Evolutionary conservation across 64 coral and sea anemone genomes (phyloP).

Genomic region (Cladopsammia gracilis): DNA sequence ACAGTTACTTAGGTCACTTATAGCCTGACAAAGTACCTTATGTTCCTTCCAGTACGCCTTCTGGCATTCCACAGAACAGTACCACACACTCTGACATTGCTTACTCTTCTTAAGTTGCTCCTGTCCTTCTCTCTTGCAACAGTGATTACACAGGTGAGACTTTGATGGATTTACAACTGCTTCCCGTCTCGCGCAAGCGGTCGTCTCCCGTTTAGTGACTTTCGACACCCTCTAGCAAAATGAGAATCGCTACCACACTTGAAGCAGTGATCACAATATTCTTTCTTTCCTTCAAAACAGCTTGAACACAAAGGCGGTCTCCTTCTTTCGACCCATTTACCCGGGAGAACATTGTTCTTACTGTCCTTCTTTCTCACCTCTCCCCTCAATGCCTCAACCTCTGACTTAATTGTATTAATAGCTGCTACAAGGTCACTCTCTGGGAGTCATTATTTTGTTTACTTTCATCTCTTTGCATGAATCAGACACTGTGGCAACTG

Average conservation of each 20-base stretch:
- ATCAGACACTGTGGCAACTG: constrained; percentile 57
- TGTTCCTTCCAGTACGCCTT: constrained; percentile 73
- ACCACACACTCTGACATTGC: constrained; percentile 67
- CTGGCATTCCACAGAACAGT: constrained; percentile 63
- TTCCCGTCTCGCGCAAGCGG: constrained; percentile 55
- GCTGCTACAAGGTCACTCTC: constrained; percentile 60
- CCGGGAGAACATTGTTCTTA: not conserved
- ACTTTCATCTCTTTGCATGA: not conserved
- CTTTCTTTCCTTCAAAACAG: constrained; percentile 20
- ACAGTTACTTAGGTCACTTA: not conserved
- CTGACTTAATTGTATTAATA: constrained; percentile 64
- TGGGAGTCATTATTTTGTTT: constrained; percentile 20
- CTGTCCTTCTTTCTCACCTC: constrained; percentile 47
- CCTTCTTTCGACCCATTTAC: constrained; percentile 36
- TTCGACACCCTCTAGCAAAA: constrained; percentile 47
- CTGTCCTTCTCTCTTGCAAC: constrained; percentile 32
- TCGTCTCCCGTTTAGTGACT: constrained; percentile 22
- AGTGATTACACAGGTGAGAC: constrained; percentile 65
- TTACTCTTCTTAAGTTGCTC: constrained; percentile 46
- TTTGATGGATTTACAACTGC: constrained; percentile 41
- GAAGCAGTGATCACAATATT: constrained; percentile 80
- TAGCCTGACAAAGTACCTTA: constrained; percentile 66
- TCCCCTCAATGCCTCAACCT: constrained; percentile 57
- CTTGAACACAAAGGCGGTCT: constrained; percentile 45
- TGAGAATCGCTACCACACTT: constrained; percentile 76